phyloP scores from a whole-genome alignment of 1,140 invertebrate species.

The Hestina assimilis region DNA sequence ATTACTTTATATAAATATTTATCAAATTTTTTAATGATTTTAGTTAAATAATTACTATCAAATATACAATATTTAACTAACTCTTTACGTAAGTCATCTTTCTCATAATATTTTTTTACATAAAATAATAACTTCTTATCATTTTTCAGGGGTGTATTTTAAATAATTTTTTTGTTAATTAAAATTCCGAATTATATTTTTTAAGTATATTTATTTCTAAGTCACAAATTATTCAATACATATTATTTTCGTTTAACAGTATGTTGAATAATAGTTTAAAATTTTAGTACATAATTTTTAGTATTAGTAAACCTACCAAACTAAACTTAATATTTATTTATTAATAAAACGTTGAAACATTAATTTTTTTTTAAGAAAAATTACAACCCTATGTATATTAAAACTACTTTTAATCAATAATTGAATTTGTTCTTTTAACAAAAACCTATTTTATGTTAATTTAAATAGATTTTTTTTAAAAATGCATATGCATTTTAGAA shows the following conservation, averaged over 20 bases:
- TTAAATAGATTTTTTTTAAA: neutral
- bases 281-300: conserved; percentile 23
- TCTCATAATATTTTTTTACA: no score
- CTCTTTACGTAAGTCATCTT: no score
- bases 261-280: conserved; percentile 4
- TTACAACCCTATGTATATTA: neutral
- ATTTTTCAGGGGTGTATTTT: neutral
- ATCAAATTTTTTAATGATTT: no score
- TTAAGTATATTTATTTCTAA: conserved; percentile 20
- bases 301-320: conserved; percentile 15
- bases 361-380: conserved; percentile 13
- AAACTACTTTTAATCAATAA: neutral
- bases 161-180: neutral
- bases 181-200: conserved; percentile 13
- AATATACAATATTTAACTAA: no score
- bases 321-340: conserved; percentile 7
- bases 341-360: conserved; percentile 42
- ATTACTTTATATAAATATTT: no score
- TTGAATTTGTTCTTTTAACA: conserved; percentile 11
- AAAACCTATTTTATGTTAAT: neutral
- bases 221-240: conserved; percentile 17
- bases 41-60: no score
- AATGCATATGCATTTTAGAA: neutral
- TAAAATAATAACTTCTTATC: no score
- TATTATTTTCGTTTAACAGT: conserved; percentile 4